phyloP scores from a whole-genome alignment of 2,113 vertebrate genomes.

The Sinocyclocheilus anophthalmus region DNA sequence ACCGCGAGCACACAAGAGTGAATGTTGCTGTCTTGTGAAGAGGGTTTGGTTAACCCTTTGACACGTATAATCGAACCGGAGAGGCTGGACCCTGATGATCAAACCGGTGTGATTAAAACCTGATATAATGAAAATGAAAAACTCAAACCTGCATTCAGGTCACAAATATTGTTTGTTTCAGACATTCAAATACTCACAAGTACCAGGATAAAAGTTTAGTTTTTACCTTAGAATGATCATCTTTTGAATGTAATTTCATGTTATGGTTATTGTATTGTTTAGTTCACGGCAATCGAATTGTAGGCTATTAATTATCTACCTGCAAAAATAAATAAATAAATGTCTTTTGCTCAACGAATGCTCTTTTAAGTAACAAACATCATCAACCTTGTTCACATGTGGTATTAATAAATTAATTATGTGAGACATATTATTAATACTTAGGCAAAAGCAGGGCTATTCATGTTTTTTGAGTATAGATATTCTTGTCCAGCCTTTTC shows the following conservation, averaged over 20 bases:
- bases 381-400: background rate
- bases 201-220: background rate
- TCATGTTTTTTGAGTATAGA: background rate
- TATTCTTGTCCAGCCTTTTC: background rate
- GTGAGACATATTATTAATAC: background rate
- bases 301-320: background rate
- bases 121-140: background rate
- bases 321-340: background rate
- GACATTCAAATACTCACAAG: background rate
- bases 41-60: conserved; percentile 21
- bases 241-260: background rate
- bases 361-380: background rate
- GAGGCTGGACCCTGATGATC: background rate
- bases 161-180: background rate
- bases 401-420: background rate
- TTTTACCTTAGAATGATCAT: background rate
- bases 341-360: background rate
- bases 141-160: background rate
- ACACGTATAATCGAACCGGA: background rate
- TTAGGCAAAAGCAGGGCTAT: background rate
- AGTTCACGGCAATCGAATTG: background rate
- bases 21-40: conserved; percentile 21
- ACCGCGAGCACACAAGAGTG: background rate
- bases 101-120: background rate
- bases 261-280: background rate